Conservation (phyloP, 2,888 invertebrate species). For the Magallana nippona region DNA sequence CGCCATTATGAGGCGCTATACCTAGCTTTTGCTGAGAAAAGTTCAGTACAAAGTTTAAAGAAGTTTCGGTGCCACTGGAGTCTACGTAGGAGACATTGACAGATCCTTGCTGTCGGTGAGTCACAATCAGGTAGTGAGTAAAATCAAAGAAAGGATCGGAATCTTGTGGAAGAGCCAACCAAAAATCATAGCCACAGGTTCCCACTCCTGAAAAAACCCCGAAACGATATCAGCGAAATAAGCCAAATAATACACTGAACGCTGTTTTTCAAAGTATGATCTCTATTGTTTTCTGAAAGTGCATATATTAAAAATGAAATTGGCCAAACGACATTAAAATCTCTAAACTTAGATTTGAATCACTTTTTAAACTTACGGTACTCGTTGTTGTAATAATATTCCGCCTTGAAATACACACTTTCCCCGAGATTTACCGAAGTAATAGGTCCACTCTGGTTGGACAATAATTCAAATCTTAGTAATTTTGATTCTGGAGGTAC, state of each 20-base stretch:
- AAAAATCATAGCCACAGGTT: conserved; percentile 30
- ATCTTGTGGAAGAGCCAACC: conserved; percentile 20
- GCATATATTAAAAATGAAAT: too few relatives aligned
- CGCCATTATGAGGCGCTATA: not conserved
- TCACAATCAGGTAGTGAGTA: not conserved
- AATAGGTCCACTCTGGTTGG: not conserved
- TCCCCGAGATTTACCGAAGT: not conserved
- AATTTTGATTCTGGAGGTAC: not conserved
- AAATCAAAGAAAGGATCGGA: not conserved
- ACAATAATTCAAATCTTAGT: conserved; percentile 15
- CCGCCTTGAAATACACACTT: not conserved
- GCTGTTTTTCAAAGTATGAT: too few relatives aligned
- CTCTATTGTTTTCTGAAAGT: too few relatives aligned
- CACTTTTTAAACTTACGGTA: not conserved
- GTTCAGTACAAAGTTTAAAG: not conserved
- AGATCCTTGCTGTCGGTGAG: not conserved
- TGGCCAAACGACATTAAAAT: too few relatives aligned
- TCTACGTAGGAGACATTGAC: conserved; percentile 1
- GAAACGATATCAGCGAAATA: too few relatives aligned
- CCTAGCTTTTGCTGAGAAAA: not conserved
- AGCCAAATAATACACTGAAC: too few relatives aligned
- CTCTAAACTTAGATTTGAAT: too few relatives aligned
- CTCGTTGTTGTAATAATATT: conserved; percentile 1
- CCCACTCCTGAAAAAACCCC: conserved; percentile 17
- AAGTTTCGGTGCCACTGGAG: not conserved